A percentile compares a stretch with the other conserved stretches of the same genome.
Conservation (phyloP, 1,140 invertebrate genomes). For the Tetragonula clypearis region DNA sequence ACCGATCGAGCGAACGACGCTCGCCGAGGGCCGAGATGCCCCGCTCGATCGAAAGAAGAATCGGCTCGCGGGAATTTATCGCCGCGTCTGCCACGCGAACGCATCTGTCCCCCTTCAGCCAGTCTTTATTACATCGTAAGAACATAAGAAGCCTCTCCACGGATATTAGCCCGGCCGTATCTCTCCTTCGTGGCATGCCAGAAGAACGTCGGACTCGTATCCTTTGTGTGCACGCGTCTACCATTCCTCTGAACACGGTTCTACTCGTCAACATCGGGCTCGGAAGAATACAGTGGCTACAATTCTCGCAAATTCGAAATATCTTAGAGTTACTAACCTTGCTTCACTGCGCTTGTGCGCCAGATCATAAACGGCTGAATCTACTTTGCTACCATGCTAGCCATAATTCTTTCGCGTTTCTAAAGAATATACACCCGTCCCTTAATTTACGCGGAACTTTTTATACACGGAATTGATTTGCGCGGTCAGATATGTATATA, state of each 20-base stretch:
- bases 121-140: constrained; percentile 60
- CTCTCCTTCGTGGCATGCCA: constrained; percentile 47
- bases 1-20: not conserved
- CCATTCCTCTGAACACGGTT: not conserved
- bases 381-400: no score
- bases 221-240: not conserved
- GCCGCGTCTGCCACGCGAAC: constrained; percentile 54
- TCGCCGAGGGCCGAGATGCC: not conserved
- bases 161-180: constrained; percentile 55
- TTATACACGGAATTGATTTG: no score
- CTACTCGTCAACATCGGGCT: not conserved
- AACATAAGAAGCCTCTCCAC: constrained; percentile 57
- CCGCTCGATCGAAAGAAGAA: constrained; percentile 37
- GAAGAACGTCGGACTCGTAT: constrained; percentile 22
- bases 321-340: not conserved
- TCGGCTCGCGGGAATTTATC: constrained; percentile 60
- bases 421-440: no score
- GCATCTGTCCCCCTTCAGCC: constrained; percentile 58
- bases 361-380: not conserved
- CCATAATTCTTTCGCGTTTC: no score
- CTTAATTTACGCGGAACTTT: no score
- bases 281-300: not conserved
- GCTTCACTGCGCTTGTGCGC: not conserved
- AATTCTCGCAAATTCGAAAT: not conserved
- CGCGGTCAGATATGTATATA: no score